Evolutionary conservation across 1,140 invertebrate genomes (phyloP).

Genomic region (Dolichoris vasculosae): DNA sequence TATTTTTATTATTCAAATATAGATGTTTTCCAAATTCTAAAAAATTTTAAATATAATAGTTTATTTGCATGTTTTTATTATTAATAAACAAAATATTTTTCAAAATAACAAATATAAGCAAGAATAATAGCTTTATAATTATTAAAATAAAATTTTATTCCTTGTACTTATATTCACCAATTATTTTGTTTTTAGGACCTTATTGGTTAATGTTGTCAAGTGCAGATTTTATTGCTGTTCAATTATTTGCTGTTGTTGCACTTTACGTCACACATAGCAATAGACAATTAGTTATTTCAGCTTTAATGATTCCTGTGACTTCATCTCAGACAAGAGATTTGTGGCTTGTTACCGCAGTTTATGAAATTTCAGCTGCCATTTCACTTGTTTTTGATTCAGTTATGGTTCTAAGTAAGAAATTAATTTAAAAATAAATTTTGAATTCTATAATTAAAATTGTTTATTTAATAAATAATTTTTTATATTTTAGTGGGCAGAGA

Average conservation of each 20-base stretch:
- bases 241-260: slow-evolving; percentile 74
- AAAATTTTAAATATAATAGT: too few species aligned
- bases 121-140: too few species aligned
- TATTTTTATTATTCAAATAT: too few species aligned
- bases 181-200: slow-evolving; percentile 68
- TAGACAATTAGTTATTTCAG: slow-evolving; percentile 70
- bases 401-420: slow-evolving; percentile 72
- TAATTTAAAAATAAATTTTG: not conserved
- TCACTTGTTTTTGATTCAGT: slow-evolving; percentile 74
- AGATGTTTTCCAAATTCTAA: too few species aligned
- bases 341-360: slow-evolving; percentile 75
- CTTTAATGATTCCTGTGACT: slow-evolving; percentile 65
- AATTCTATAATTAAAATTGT: not conserved
- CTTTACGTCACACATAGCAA: slow-evolving; percentile 75
- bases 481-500: slow-evolving; percentile 72
- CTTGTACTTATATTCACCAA: not conserved
- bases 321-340: slow-evolving; percentile 74
- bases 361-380: slow-evolving; percentile 74
- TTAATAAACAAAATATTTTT: too few species aligned
- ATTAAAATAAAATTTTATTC: too few species aligned
- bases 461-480: slow-evolving; percentile 34
- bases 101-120: too few species aligned
- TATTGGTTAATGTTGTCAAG: slow-evolving; percentile 76
- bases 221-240: slow-evolving; percentile 75
- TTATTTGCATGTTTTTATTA: too few species aligned